Evolutionary conservation across 2,888 invertebrate genomes (phyloP).

Genomic region (Siphlonurus alternatus): DNA sequence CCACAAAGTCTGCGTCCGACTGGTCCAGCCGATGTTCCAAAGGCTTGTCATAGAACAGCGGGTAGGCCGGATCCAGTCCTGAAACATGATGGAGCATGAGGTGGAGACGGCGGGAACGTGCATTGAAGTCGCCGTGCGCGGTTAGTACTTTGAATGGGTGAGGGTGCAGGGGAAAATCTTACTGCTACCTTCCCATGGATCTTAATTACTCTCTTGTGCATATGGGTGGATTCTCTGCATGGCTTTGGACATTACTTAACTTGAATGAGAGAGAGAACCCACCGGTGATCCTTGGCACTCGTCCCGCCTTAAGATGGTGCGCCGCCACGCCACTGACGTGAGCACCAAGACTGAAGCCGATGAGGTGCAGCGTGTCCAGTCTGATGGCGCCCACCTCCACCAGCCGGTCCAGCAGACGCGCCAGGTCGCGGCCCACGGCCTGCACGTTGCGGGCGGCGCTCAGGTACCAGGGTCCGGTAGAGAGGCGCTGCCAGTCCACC

Average conservation of each 20-base stretch:
- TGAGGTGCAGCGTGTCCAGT: constrained; percentile 36
- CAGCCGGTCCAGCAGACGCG: constrained; percentile 38
- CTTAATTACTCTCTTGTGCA: no score
- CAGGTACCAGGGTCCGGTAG: constrained; percentile 46
- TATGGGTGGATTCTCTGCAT: no score
- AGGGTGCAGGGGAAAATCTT: no score
- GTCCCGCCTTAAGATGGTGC: constrained; percentile 32
- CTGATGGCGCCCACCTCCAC: constrained; percentile 35
- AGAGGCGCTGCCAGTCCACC: constrained; percentile 36
- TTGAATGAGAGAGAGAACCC: no score
- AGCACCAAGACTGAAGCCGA: constrained; percentile 47
- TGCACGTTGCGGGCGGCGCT: constrained; percentile 38
- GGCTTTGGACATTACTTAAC: no score
- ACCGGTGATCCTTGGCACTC: constrained; percentile 40
- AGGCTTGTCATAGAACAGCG: constrained; percentile 37
- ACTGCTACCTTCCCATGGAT: no score
- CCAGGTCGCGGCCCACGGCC: constrained; percentile 40
- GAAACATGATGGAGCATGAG: no score
- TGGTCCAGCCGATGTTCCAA: constrained; percentile 34
- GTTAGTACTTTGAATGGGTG: no score
- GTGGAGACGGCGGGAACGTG: no score
- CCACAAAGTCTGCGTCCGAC: constrained; percentile 41
- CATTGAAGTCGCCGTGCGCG: no score
- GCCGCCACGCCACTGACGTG: constrained; percentile 41
- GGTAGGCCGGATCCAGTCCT: constrained; percentile 43